These are phyloP conservation scores for Coelopa frigida DNA, from an alignment of 1,140 invertebrate species.

Conservation along the genomic window DNA sequence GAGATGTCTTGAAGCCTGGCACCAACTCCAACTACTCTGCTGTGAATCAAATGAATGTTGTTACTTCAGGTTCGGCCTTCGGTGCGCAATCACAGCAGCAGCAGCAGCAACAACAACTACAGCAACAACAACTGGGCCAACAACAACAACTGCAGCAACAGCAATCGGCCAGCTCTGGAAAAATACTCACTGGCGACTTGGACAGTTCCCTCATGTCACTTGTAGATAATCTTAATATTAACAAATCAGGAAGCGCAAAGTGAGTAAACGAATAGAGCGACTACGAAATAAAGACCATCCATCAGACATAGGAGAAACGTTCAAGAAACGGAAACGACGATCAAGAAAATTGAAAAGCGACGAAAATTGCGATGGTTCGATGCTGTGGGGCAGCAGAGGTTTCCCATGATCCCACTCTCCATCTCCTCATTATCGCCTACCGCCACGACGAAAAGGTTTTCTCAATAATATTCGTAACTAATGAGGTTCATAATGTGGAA, in stretches of 20 bases:
- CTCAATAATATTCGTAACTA: too few species aligned
- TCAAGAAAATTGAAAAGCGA: too few species aligned
- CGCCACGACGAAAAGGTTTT: too few species aligned
- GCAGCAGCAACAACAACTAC: conserved; percentile 11
- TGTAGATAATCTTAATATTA: conserved; percentile 87
- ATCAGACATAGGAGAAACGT: too few species aligned
- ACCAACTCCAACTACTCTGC: conserved; percentile 36
- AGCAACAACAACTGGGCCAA: conserved; percentile 21
- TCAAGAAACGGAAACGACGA: too few species aligned
- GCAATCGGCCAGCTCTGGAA: conserved; percentile 48
- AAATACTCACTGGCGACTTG: conserved; percentile 83
- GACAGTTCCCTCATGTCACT: conserved; percentile 84
- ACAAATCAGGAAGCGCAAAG: conserved; percentile 67
- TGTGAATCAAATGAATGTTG: conserved; percentile 43
- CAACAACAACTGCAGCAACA: conserved; percentile 45
- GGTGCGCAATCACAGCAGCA: conserved; percentile 13
- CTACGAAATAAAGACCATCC: neutral
- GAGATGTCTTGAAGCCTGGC: conserved; percentile 59
- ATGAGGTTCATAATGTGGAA: too few species aligned
- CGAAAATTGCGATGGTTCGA: too few species aligned
- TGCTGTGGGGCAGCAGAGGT: too few species aligned
- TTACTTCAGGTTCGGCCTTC: conserved; percentile 33
- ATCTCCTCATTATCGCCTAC: too few species aligned
- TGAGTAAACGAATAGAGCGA: conserved; percentile 51
- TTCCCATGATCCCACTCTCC: too few species aligned